Evolutionary conservation across 2,888 invertebrate species (phyloP), one percentile per base, ranked within the genome.

Genomic region (Lepidonotus clava): DNA sequence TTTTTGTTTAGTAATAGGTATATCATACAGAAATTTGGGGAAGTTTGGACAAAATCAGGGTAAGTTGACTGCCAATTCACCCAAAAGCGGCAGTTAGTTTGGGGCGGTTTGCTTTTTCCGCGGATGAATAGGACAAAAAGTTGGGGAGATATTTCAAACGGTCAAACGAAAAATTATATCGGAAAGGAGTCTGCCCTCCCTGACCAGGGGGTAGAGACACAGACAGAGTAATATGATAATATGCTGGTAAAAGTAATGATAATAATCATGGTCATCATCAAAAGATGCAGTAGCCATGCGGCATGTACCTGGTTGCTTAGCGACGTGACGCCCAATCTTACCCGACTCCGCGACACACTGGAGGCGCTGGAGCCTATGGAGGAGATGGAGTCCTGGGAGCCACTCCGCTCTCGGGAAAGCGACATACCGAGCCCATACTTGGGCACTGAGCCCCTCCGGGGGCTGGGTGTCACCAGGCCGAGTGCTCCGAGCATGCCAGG

Each of bases 351-450:
- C 28, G 93, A 92, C 71, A 92, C 92, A 86, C 93, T 94, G n/a
- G 94, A 94, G 0, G 93, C 92, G 89, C 90, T 94, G 91, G 96
- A 96, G 76, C 96, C 96, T 92, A 98, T 95, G 67, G 98, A 98
- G 94, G 98, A 98, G 91, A 97, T 96, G 18, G 98, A 98, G 91
- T 97, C 97, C 86, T 96, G 95, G 90, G 96, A 95, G 91, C 96
- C 97, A 88, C 92, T 92, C 24, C 92, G 90, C 86, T 92, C 93
- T 0, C 93, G 90, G 6, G 92, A 91, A 77, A 91, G 87, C 34
- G 66, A 51, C 67, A 86, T 36, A 24, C 76, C 87, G 32, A 53
- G 84, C 21, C 87, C 87, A 18, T 76, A 41, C 46, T 85, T 87
- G 66, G 61, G 38, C 1, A 87, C 40, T 18, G 85, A 85, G 61